Conservation (phyloP, 92 coral and sea anemone genomes). For the Palythoa grandiflora region DNA sequence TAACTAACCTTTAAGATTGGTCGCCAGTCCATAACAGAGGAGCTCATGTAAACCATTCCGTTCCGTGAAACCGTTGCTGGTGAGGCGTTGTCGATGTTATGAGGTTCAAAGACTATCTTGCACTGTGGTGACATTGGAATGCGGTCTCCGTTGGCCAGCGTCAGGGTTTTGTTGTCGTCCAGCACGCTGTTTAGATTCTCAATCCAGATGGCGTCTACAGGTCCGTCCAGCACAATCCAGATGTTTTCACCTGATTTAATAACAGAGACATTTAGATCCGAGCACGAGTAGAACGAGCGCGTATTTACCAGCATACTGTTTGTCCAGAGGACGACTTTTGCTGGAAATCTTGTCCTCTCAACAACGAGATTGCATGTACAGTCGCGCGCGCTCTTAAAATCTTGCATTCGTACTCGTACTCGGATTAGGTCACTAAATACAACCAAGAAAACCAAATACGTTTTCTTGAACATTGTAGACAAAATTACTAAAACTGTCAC, state of each 20-base stretch:
- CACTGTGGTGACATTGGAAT: slow-evolving; percentile 95
- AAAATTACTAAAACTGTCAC: too few species aligned
- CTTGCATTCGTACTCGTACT: background rate
- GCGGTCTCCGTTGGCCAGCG: slow-evolving; percentile 91
- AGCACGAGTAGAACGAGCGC: too few species aligned
- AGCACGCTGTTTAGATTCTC: slow-evolving; percentile 92
- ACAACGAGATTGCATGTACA: too few species aligned
- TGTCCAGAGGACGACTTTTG: too few species aligned
- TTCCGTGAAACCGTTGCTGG: slow-evolving; percentile 94
- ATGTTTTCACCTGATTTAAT: slow-evolving; percentile 77
- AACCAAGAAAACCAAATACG: too few species aligned
- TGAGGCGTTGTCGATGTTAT: slow-evolving; percentile 93
- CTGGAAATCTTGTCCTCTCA: too few species aligned
- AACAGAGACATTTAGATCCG: background rate
- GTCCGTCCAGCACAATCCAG: slow-evolving; percentile 93
- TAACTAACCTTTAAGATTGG: slow-evolving; percentile 93
- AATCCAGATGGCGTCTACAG: slow-evolving; percentile 94
- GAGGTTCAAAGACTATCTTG: slow-evolving; percentile 90
- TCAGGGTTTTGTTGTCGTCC: slow-evolving; percentile 90
- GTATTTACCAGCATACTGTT: too few species aligned
- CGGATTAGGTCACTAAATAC: too few species aligned
- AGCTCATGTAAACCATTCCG: slow-evolving; percentile 95
- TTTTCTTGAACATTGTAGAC: too few species aligned
- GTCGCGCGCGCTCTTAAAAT: too few species aligned
- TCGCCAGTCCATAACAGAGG: slow-evolving; percentile 96